Percentiles rank a stretch among this genome's conserved stretches.
Evolutionary conservation across 1,140 invertebrate species (phyloP).

Genomic region (Neomicropteryx cornuta): DNA sequence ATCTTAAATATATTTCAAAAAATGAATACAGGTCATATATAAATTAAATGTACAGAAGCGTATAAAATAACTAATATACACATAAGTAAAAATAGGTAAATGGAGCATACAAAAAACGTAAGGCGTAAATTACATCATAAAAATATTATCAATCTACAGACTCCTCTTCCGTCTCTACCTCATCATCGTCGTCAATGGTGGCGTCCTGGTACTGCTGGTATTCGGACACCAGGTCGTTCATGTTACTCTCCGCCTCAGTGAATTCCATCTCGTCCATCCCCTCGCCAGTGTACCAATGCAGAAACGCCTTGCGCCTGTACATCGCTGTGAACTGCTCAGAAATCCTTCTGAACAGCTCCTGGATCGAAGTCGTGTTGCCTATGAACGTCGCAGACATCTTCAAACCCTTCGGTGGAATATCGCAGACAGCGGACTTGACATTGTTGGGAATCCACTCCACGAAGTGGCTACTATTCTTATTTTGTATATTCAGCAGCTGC

Average conservation of each 20-base stretch:
- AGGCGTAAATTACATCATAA: too few relatives aligned
- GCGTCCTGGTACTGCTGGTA: slow-evolving; percentile 85
- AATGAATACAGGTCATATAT: too few relatives aligned
- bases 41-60: too few relatives aligned
- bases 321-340: slow-evolving; percentile 83
- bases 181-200: slow-evolving; percentile 59
- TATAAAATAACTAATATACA: too few relatives aligned
- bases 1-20: too few relatives aligned
- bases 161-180: slow-evolving; percentile 58
- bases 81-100: too few relatives aligned
- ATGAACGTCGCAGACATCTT: slow-evolving; percentile 86
- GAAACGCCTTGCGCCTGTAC: slow-evolving; percentile 85
- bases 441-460: slow-evolving; percentile 88
- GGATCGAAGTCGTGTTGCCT: slow-evolving; percentile 75
- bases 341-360: slow-evolving; percentile 74
- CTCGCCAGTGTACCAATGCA: slow-evolving; percentile 64
- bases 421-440: slow-evolving; percentile 73
- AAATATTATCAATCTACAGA: too few relatives aligned
- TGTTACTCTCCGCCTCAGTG: slow-evolving; percentile 52
- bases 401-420: slow-evolving; percentile 75
- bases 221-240: slow-evolving; percentile 64
- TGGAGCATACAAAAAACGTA: too few relatives aligned
- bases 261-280: slow-evolving; percentile 75
- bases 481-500: slow-evolving; percentile 61
- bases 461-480: slow-evolving; percentile 51